phyloP scores from a whole-genome alignment of 2,888 invertebrate genomes.

The Leucoptera coffeella region DNA sequence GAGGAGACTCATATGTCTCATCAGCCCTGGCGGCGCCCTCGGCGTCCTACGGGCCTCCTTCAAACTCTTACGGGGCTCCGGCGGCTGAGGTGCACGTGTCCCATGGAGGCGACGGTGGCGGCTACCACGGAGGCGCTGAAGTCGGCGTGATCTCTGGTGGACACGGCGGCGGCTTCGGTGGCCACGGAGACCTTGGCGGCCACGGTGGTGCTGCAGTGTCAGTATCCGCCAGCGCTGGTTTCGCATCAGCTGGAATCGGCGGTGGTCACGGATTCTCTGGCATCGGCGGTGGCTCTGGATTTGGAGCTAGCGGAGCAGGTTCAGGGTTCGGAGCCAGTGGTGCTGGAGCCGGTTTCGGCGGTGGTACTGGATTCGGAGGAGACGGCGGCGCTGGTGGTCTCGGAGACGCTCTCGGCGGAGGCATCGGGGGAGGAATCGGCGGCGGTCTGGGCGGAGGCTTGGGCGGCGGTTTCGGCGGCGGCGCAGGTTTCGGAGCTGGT shows the following conservation, averaged over 20 bases:
- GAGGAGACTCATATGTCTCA: conserved; percentile 15
- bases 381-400: conserved; percentile 6
- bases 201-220: too few species aligned
- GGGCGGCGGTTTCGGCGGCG: conserved; percentile 6
- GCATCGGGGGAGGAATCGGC: conserved; percentile 4
- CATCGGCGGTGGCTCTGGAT: conserved; percentile 4
- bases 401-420: conserved; percentile 7
- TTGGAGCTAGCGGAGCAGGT: conserved; percentile 5
- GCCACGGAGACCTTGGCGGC: background rate
- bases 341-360: conserved; percentile 1
- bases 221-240: too few species aligned
- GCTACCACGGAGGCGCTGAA: conserved; percentile 3
- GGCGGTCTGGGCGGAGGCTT: conserved; percentile 4
- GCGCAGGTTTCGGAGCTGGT: conserved; percentile 8
- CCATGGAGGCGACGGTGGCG: conserved; percentile 4
- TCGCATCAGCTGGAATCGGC: conserved; percentile 4
- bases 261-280: conserved; percentile 1
- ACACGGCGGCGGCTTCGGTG: background rate
- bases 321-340: conserved; percentile 4
- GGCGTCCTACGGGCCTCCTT: conserved; percentile 28
- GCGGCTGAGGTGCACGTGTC: conserved; percentile 1
- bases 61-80: conserved; percentile 21
- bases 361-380: conserved; percentile 3
- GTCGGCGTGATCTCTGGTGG: conserved; percentile 2
- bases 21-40: conserved; percentile 29